phyloP scores from a whole-genome alignment of 2,797 vertebrate species.

The Sarcoramphus papa region DNA sequence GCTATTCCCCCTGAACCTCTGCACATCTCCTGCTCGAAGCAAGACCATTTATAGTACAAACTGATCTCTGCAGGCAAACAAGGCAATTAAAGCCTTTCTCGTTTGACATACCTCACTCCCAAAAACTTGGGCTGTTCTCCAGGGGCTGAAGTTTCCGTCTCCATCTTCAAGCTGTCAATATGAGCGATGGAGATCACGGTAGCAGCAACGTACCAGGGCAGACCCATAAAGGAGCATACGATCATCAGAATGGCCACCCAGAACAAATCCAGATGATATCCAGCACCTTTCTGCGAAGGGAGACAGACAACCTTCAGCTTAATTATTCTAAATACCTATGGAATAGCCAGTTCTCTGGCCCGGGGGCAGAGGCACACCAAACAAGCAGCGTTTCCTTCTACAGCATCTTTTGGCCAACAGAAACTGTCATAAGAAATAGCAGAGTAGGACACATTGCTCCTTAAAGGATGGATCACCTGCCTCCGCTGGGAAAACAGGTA shows the following conservation, averaged over 20 bases:
- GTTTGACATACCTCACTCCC: slow-evolving; percentile 85
- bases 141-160: slow-evolving; percentile 94
- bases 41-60: background rate
- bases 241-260: slow-evolving; percentile 90
- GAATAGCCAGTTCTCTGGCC: background rate
- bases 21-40: background rate
- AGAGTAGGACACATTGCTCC: background rate
- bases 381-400: background rate
- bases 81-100: background rate
- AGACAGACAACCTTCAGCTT: background rate
- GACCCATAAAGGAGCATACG: slow-evolving; percentile 92
- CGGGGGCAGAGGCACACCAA: fast-evolving
- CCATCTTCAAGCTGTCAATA: slow-evolving; percentile 98
- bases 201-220: slow-evolving; percentile 96
- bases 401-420: background rate
- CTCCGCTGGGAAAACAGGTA: background rate
- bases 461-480: background rate
- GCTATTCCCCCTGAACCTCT: background rate
- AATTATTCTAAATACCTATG: background rate
- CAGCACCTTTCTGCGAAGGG: slow-evolving; percentile 89
- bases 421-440: background rate
- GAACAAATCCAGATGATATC: slow-evolving; percentile 94
- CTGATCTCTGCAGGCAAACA: background rate
- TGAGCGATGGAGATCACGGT: slow-evolving; percentile 97
- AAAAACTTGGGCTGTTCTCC: slow-evolving; percentile 96